phyloP scores from a whole-genome alignment of 53 echinoderm and acorn worm species.

The Stichopus horrens region DNA sequence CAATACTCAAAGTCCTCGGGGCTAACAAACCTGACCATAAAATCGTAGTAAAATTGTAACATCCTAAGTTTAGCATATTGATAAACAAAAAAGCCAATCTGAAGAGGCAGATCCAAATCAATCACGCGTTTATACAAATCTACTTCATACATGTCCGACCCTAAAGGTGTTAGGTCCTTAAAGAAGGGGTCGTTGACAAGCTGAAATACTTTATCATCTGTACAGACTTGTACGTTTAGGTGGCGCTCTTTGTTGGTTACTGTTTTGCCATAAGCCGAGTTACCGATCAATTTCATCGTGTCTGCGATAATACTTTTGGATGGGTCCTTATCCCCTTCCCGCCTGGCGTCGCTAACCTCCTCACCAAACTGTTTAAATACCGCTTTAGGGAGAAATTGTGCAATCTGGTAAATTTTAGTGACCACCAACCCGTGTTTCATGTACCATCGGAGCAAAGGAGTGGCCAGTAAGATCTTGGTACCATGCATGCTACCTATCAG shows the following conservation, averaged over 20 bases:
- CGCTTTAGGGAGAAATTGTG: slow-evolving; percentile 42
- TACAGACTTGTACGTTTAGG: slow-evolving; percentile 13
- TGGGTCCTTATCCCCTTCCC: slow-evolving; percentile 37
- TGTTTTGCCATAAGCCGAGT: slow-evolving; percentile 48
- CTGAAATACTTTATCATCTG: slow-evolving; percentile 14
- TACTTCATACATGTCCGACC: slow-evolving; percentile 30
- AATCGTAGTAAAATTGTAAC: slow-evolving; percentile 54
- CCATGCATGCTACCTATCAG: slow-evolving; percentile 64
- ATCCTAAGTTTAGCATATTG: slow-evolving; percentile 56
- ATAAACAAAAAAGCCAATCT: slow-evolving; percentile 65
- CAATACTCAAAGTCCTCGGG: slow-evolving; percentile 52
- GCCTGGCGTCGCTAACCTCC: slow-evolving; percentile 48
- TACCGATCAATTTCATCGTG: slow-evolving; percentile 36
- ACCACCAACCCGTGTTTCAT: slow-evolving; percentile 51
- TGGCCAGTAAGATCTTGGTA: slow-evolving; percentile 29
- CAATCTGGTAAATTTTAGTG: slow-evolving; percentile 6
- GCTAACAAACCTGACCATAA: slow-evolving; percentile 40
- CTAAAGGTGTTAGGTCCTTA: background rate
- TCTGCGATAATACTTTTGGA: slow-evolving; percentile 32
- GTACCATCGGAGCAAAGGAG: slow-evolving; percentile 56
- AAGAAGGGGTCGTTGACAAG: slow-evolving; percentile 36
- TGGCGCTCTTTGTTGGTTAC: slow-evolving; percentile 50
- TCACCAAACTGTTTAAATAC: slow-evolving; percentile 56
- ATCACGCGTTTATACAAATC: slow-evolving; percentile 11
- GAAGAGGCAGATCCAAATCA: slow-evolving; percentile 34